Evolutionary conservation across 2,113 vertebrate species (phyloP).

Genomic region (Prunella fulvescens): DNA sequence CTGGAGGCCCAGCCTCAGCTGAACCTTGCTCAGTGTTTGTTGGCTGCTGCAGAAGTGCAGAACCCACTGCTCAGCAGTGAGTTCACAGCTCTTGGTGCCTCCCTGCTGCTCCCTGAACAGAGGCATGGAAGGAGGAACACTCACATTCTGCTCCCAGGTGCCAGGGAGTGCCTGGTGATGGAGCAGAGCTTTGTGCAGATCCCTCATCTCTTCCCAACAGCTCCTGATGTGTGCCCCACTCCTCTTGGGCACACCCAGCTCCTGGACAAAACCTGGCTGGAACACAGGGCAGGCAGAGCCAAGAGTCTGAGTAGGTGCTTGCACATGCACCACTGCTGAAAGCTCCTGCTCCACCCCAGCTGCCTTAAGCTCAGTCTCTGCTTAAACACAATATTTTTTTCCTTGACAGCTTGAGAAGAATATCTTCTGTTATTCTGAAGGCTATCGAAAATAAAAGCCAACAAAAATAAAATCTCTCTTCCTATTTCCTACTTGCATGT

Average conservation of each 20-base stretch:
- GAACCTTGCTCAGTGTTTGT: background rate
- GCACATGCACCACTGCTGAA: background rate
- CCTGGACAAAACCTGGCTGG: background rate
- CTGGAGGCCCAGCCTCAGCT: background rate
- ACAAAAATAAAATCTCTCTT: background rate
- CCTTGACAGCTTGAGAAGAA: background rate
- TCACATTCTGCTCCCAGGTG: background rate
- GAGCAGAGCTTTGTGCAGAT: background rate
- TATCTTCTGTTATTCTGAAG: background rate
- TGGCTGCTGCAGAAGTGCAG: background rate
- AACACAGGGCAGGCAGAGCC: background rate
- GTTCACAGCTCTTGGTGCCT: background rate
- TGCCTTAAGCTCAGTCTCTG: background rate
- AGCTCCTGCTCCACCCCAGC: background rate
- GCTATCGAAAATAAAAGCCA: background rate
- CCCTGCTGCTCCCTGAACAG: background rate
- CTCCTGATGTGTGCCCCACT: background rate
- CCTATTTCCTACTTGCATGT: background rate
- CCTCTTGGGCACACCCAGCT: background rate
- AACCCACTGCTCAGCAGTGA: background rate
- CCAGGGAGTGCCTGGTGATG: accelerated
- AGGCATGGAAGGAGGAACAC: background rate
- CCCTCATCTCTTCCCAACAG: background rate
- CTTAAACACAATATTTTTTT: background rate
- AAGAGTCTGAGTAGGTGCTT: background rate